Base-by-base conservation (phyloP, 2,888 invertebrate genomes). In the Drosophila suboccidentalis region DNA sequence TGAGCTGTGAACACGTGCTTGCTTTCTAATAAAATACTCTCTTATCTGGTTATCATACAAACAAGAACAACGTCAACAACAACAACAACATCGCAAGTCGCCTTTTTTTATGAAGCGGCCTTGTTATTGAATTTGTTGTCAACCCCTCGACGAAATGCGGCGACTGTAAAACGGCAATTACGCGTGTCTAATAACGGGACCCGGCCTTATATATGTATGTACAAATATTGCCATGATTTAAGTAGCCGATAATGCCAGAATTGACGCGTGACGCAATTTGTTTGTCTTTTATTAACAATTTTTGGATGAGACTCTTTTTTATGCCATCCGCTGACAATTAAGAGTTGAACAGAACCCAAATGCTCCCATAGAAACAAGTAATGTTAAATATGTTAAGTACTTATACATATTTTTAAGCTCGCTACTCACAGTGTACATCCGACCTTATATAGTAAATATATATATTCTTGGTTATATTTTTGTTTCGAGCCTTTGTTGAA, bases 1-100 rank as follows among this genome's bases (percentile, higher is more conserved):
- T 82, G 78, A 87, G 91, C 90, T 85, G 91, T 75, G 91, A 92
- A 92, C 92, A 92, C 92, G 92, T 92, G 92, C 85, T 91, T 91
- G 85, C 78, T 87, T 91, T 90, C 80, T 81, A 92, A 92, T 92
- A 91, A 92, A 89, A 88, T 73, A 83, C 80, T 58, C 64, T 32
- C 13, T 47, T 58, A 55, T 58, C 58, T 47, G 44, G 13, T 55
- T 29, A 17, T 55, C 44, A 19, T 17, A n/a, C 17, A 36, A 41
- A 38, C 46, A 17, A 36, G 11, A 47, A 46, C 47, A 46, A 51
- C 53, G 63, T 34, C 53, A 43, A 50, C 47, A 50, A 59, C 58
- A 71, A 46, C 57, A 51, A 55, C 41, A 44, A 49, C 4, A 49
- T 29, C 19, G 29, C 2, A 44, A 54, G 54, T 43, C 50, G 38